phyloP scores from a whole-genome alignment of 2,113 vertebrate species.

The Ctenomys sociabilis region DNA sequence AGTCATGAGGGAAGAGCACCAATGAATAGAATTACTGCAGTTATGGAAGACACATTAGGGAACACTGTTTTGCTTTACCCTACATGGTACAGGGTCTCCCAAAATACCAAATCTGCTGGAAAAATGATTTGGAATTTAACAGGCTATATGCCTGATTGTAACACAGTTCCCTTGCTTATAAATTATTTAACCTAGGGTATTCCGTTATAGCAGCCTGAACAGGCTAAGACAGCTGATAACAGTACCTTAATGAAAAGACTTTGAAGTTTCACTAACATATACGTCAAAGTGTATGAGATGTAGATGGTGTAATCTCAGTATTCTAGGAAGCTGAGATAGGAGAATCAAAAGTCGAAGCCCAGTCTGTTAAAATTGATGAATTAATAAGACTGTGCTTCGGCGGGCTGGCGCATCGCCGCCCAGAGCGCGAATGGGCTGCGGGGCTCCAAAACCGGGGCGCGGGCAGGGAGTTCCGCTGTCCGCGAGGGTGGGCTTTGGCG shows the following conservation, averaged over 20 bases:
- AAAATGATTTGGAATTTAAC: not conserved
- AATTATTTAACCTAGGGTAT: not conserved
- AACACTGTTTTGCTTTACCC: not conserved
- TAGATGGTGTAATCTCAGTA: not conserved
- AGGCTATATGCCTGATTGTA: not conserved
- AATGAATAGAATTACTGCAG: not conserved
- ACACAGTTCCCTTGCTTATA: not conserved
- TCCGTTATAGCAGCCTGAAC: not conserved
- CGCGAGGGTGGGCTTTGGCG: not conserved
- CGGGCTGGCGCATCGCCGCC: accelerated
- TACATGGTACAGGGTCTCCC: not conserved
- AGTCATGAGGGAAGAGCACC: not conserved
- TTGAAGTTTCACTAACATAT: not conserved
- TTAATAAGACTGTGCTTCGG: not conserved
- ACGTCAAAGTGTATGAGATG: not conserved
- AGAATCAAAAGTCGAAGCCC: not conserved
- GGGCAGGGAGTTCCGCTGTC: accelerated
- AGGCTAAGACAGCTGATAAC: not conserved
- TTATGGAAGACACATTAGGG: not conserved
- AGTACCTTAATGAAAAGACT: not conserved
- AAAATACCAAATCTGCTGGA: not conserved
- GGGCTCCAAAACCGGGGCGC: too few species aligned
- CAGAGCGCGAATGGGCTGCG: too few species aligned
- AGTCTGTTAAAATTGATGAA: not conserved
- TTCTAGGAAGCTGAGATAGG: not conserved